Conservation (phyloP, 2,888 invertebrate species). For the Allolobophora icterica region DNA sequence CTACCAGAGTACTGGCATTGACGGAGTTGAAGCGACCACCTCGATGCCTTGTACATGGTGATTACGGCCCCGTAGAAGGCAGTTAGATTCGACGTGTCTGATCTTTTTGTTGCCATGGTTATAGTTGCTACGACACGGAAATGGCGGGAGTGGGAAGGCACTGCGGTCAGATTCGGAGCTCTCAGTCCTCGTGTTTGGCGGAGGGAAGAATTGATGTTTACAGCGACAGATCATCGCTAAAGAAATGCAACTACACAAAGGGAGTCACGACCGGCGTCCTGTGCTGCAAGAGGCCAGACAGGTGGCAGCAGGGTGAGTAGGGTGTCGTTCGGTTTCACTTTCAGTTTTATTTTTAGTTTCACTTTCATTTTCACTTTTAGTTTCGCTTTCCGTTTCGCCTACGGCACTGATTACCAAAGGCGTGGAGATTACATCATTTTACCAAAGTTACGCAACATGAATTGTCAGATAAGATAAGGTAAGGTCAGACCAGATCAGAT, state of each 20-base stretch:
- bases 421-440: too few relatives aligned
- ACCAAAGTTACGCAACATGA: background rate
- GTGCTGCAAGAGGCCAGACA: constrained; percentile 54
- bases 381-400: too few relatives aligned
- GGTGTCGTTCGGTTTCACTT: background rate
- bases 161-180: constrained; percentile 55
- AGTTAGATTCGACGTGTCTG: background rate
- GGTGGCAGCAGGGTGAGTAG: constrained; percentile 26
- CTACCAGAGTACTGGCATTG: too few relatives aligned
- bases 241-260: constrained; percentile 50
- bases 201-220: constrained; percentile 62
- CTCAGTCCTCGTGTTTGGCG: constrained; percentile 56
- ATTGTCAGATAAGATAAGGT: too few relatives aligned
- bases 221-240: constrained; percentile 40
- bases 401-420: too few relatives aligned
- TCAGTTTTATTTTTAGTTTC: background rate
- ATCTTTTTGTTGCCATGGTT: constrained; percentile 20
- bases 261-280: constrained; percentile 57
- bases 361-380: background rate
- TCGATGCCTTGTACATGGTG: too few relatives aligned
- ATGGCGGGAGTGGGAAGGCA: constrained; percentile 61
- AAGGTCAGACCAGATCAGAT: too few relatives aligned
- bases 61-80: too few relatives aligned
- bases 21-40: too few relatives aligned
- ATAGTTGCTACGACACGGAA: constrained; percentile 35